Evolutionary conservation across 1,140 invertebrate species (phyloP).

Genomic region (Anastatus disparis): DNA sequence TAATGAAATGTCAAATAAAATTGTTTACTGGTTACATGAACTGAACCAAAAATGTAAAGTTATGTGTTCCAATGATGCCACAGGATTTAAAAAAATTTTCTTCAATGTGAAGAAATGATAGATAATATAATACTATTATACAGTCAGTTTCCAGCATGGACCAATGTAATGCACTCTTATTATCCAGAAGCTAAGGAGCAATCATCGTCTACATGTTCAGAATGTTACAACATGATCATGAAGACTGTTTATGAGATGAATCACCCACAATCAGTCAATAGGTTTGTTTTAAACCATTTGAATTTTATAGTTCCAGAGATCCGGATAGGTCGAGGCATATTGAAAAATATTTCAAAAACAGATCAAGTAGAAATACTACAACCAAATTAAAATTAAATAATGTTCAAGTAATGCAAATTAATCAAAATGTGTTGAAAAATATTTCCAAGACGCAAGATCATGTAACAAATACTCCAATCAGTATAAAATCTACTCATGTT

Average conservation of each 20-base stretch:
- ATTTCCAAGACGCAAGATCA: neutral
- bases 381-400: too few relatives aligned
- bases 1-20: neutral
- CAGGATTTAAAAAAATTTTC: neutral
- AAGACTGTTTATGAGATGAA: neutral
- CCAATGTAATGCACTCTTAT: neutral
- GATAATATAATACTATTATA: neutral
- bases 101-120: neutral
- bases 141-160: neutral
- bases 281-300: neutral
- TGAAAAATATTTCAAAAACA: neutral
- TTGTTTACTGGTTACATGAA: neutral
- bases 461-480: neutral
- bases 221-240: neutral
- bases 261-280: neutral
- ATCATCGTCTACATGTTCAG: neutral
- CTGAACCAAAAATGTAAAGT: neutral
- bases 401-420: too few relatives aligned
- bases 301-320: neutral
- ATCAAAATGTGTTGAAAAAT: too few relatives aligned
- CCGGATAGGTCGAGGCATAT: neutral
- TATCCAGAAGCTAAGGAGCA: neutral
- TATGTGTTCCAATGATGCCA: neutral
- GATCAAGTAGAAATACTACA: too few relatives aligned
- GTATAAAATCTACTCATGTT: neutral